phyloP scores from a whole-genome alignment of 2,888 invertebrate genomes.

The Phortica okadai region DNA sequence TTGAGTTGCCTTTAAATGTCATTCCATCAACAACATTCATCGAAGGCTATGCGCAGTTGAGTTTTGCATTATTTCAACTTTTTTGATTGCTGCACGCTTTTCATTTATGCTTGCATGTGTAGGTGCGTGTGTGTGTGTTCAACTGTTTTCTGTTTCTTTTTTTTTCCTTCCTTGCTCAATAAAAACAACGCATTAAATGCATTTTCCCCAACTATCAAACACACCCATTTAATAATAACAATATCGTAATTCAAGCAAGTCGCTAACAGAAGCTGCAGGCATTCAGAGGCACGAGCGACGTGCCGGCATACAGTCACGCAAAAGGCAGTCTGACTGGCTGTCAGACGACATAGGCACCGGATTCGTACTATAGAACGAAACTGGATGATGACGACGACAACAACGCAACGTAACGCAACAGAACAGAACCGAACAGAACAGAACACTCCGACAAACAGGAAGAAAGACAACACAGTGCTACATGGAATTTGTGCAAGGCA shows the following conservation, averaged over 20 bases:
- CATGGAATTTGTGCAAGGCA: constrained; percentile 6
- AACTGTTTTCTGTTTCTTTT: not conserved
- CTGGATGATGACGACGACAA: not conserved
- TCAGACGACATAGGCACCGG: constrained; percentile 17
- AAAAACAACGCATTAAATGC: constrained; percentile 33
- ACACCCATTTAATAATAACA: constrained; percentile 72
- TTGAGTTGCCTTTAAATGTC: constrained; percentile 69
- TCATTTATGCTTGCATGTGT: constrained; percentile 8
- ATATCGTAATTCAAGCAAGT: constrained; percentile 73
- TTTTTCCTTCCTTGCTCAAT: constrained; percentile 26
- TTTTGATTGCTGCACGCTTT: constrained; percentile 23
- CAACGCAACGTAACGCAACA: not conserved
- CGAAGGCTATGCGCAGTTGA: constrained; percentile 25
- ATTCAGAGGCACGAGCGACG: constrained; percentile 19
- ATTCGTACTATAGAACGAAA: constrained; percentile 16
- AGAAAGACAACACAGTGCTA: not conserved
- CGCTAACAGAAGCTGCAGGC: constrained; percentile 55
- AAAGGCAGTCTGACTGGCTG: not conserved
- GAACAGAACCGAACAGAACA: not conserved
- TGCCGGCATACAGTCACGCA: constrained; percentile 27
- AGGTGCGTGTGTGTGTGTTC: not conserved
- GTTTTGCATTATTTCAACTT: constrained; percentile 11
- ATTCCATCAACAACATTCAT: constrained; percentile 56
- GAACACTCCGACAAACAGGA: constrained; percentile 11
- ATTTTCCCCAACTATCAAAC: constrained; percentile 28